Percentiles rank a stretch among this genome's conserved stretches.
Conservation (phyloP, 2,113 vertebrate genomes). For the Lagopus muta region DNA sequence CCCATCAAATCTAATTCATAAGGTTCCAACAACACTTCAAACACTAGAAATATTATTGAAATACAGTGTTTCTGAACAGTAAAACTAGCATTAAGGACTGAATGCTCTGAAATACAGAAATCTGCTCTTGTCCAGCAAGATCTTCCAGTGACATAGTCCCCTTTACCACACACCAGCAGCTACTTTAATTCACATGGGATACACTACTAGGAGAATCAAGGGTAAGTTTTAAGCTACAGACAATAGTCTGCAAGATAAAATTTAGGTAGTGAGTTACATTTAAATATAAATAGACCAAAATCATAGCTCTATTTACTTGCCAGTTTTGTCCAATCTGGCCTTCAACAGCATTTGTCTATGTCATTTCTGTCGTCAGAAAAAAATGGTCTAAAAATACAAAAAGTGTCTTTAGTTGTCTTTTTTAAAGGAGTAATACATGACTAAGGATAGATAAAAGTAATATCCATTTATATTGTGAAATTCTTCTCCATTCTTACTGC, state of each 20-base stretch:
- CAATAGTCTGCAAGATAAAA: neutral
- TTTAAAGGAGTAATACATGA: neutral
- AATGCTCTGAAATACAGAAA: neutral
- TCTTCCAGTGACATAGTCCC: neutral
- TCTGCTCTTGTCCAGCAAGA: neutral
- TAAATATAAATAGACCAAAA: neutral
- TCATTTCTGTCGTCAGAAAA: neutral
- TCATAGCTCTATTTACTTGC: neutral
- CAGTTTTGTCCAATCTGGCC: neutral
- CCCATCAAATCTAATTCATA: neutral
- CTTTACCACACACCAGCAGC: neutral
- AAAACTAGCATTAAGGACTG: neutral
- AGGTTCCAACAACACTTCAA: neutral
- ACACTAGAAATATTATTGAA: neutral
- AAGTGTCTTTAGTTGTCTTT: neutral
- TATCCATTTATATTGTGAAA: fast-evolving
- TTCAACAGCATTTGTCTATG: neutral
- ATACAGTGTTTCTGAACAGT: neutral
- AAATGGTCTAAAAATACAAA: neutral
- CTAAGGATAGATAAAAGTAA: neutral
- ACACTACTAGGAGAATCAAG: neutral
- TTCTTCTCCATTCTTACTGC: neutral
- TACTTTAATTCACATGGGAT: neutral
- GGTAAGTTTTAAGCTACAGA: neutral
- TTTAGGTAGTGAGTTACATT: neutral